These are phyloP conservation scores for Rhinolophus ferrumequinum DNA, from an alignment of 2,113 vertebrate genomes.

Conservation along the genomic window DNA sequence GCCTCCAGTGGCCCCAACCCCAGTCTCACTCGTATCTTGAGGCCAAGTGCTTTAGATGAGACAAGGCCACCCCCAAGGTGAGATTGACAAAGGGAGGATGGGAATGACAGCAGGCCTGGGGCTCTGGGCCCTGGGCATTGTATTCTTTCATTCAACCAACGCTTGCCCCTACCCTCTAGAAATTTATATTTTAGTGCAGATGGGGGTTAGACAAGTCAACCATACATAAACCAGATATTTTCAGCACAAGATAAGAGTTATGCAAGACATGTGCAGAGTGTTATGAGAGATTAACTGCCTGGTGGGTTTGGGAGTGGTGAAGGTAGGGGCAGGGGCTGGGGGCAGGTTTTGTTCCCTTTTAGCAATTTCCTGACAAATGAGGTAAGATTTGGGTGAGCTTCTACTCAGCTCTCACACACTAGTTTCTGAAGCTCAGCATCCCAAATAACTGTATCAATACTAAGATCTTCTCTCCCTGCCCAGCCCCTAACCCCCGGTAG, in stretches of 20 bases:
- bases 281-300: not conserved
- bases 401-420: not conserved
- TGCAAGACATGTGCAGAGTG: too few species aligned
- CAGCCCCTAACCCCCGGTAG: too few species aligned
- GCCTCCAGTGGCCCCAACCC: not conserved
- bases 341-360: not conserved
- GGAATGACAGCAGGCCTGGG: not conserved
- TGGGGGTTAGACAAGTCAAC: not conserved
- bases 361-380: not conserved
- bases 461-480: not conserved
- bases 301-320: not conserved
- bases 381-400: not conserved
- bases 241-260: not conserved
- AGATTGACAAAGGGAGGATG: not conserved
- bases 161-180: not conserved
- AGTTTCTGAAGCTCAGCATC: not conserved
- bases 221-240: not conserved
- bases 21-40: not conserved
- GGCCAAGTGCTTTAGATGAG: not conserved
- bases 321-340: not conserved
- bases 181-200: not conserved
- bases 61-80: not conserved
- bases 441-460: not conserved
- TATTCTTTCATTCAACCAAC: not conserved
- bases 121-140: not conserved